phyloP scores from a whole-genome alignment of 2,113 vertebrate species.

The Gymnogyps californianus region DNA sequence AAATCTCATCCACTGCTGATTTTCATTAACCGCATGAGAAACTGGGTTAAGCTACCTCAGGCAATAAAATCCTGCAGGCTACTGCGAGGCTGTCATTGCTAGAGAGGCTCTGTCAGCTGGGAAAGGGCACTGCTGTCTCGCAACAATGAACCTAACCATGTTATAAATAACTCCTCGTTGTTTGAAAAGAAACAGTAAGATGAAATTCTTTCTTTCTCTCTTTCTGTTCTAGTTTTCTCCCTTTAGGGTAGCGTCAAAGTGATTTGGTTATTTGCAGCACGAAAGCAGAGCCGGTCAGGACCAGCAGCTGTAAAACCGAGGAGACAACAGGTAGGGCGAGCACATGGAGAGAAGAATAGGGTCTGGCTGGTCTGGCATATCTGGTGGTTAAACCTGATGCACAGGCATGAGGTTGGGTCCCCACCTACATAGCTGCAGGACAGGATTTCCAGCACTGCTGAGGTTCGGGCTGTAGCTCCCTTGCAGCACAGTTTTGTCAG shows the following conservation, averaged over 20 bases:
- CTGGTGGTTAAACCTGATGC: not conserved
- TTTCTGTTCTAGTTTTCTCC: not conserved
- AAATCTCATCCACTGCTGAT: not conserved
- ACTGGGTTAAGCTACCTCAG: slow-evolving; percentile 32
- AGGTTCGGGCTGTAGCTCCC: not conserved
- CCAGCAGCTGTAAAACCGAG: not conserved
- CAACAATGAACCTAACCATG: not conserved
- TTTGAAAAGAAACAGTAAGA: not conserved
- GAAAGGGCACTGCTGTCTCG: not conserved
- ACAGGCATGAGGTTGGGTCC: not conserved
- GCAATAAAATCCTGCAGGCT: not conserved
- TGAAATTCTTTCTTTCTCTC: not conserved
- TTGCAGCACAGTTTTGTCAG: too few species aligned
- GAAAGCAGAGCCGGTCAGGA: not conserved
- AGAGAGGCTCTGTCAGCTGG: not conserved
- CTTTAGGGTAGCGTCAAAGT: not conserved
- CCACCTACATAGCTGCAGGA: not conserved
- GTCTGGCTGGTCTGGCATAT: not conserved
- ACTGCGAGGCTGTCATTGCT: not conserved
- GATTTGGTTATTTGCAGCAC: not conserved
- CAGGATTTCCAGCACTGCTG: not conserved
- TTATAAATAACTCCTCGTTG: not conserved
- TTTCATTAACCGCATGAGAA: not conserved
- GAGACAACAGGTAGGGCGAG: not conserved
- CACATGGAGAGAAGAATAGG: not conserved